phyloP scores from a whole-genome alignment of 2,888 invertebrate genomes.

The Campoplex capitator region DNA sequence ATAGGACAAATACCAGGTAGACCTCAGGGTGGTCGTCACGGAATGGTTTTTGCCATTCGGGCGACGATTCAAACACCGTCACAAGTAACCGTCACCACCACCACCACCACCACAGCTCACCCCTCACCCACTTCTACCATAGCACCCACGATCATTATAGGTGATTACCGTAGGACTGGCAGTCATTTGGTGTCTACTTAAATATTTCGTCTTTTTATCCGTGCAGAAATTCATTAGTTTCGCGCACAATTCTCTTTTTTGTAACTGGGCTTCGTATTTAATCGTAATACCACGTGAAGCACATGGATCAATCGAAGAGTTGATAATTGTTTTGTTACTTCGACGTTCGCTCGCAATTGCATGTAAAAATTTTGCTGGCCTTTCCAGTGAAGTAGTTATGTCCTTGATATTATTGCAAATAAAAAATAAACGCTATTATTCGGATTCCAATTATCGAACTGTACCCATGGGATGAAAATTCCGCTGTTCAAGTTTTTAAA shows the following conservation, averaged over 20 bases:
- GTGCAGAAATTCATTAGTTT: neutral
- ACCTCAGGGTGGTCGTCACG: conserved; percentile 88
- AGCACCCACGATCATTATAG: conserved; percentile 84
- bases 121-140: conserved; percentile 83
- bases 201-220: conserved; percentile 45
- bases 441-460: neutral
- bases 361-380: neutral
- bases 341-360: neutral
- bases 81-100: conserved; percentile 68
- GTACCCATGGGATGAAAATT: conserved; percentile 69
- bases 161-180: conserved; percentile 82
- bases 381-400: neutral
- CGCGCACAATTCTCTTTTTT: neutral
- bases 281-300: neutral
- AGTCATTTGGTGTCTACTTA: conserved; percentile 73
- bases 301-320: neutral
- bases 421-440: neutral
- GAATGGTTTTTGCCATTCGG: conserved; percentile 88
- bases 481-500: conserved; percentile 70
- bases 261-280: neutral
- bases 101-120: conserved; percentile 79
- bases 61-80: conserved; percentile 83
- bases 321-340: neutral
- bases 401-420: neutral
- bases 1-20: conserved; percentile 88